Percentiles rank a stretch among this genome's conserved stretches.
These are phyloP conservation scores for Garra rufa DNA, from an alignment of 2,113 vertebrate genomes.

Conservation along the genomic window DNA sequence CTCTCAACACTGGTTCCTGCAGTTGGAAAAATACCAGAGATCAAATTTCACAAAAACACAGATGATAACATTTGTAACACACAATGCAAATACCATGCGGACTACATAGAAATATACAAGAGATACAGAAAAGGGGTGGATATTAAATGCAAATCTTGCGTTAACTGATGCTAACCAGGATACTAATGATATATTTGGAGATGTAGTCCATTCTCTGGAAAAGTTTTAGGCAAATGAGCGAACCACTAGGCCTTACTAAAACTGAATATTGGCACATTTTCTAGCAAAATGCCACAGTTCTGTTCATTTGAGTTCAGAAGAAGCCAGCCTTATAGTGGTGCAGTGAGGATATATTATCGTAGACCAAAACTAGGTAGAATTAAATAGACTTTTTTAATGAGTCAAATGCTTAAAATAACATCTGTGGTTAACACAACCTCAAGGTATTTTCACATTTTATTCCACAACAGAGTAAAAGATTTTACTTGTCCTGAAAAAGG, in stretches of 20 bases:
- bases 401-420: not conserved
- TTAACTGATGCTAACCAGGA: conserved; percentile 72
- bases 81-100: conserved; percentile 68
- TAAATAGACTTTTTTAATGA: too few relatives aligned
- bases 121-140: conserved; percentile 60
- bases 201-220: conserved; percentile 57
- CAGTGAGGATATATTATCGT: not conserved
- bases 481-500: not conserved
- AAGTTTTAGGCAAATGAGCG: conserved; percentile 70
- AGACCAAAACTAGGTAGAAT: not conserved
- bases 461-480: too few relatives aligned
- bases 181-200: conserved; percentile 54
- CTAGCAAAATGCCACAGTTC: not conserved
- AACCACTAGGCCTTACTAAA: not conserved
- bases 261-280: not conserved
- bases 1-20: not conserved
- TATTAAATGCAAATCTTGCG: conserved; percentile 75
- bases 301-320: not conserved
- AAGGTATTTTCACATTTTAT: not conserved
- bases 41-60: not conserved
- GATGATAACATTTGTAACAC: conserved; percentile 41
- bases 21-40: conserved; percentile 11
- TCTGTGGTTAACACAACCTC: not conserved
- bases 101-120: conserved; percentile 59
- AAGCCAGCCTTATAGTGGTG: not conserved